Conservation (phyloP, 2,113 vertebrate species). For the Microcebus tavaratra region DNA sequence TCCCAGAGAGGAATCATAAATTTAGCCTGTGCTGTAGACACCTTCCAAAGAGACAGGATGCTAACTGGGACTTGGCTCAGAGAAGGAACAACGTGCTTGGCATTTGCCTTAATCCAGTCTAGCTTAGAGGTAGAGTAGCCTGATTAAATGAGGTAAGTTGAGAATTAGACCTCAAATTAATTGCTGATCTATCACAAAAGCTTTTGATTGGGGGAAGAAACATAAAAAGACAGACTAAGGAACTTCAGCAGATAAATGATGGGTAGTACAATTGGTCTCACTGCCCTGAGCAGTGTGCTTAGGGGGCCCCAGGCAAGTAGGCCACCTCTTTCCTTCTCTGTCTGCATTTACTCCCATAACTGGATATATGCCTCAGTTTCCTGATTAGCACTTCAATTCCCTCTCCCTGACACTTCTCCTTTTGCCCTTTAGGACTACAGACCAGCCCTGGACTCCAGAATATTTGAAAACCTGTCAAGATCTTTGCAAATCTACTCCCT, state of each 20-base stretch:
- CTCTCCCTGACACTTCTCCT: background rate
- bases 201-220: background rate
- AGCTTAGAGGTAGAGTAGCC: constrained; percentile 13
- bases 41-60: constrained; percentile 53
- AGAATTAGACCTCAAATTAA: constrained; percentile 5
- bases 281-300: background rate
- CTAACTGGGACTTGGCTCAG: constrained; percentile 62
- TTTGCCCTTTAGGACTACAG: background rate
- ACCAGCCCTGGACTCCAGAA: background rate
- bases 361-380: background rate
- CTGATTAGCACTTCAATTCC: background rate
- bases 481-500: background rate
- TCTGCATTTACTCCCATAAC: background rate
- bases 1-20: constrained; percentile 57
- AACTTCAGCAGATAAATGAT: background rate
- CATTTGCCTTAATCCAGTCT: constrained; percentile 52
- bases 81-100: constrained; percentile 43
- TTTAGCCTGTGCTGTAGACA: constrained; percentile 44
- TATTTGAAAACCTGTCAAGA: constrained; percentile 28
- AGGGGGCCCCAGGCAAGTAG: background rate
- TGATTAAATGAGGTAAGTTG: constrained; percentile 9
- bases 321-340: background rate
- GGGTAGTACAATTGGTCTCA: background rate
- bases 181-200: background rate
- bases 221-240: background rate